These are phyloP conservation scores for Lethocerus indicus DNA, from an alignment of 1,140 invertebrate genomes.

Conservation along the genomic window DNA sequence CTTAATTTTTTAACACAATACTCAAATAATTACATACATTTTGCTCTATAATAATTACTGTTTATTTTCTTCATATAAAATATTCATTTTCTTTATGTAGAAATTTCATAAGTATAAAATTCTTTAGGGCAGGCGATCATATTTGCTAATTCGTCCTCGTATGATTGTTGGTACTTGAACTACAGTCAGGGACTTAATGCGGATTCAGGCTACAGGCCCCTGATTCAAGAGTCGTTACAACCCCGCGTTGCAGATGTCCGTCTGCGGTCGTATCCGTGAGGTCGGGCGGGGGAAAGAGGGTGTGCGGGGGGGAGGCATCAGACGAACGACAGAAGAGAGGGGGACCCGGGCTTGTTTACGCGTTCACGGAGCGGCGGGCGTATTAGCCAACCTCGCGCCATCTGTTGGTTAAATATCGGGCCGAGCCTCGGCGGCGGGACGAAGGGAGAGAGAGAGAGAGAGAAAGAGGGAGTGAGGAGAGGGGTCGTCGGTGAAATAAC, in stretches of 20 bases:
- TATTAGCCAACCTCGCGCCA: constrained; percentile 9
- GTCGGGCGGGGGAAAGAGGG: background rate
- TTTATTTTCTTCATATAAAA: background rate
- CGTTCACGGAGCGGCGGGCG: constrained; percentile 7
- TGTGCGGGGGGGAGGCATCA: background rate
- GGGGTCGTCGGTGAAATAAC: background rate
- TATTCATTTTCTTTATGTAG: background rate
- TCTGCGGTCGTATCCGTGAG: background rate
- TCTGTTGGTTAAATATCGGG: constrained; percentile 15
- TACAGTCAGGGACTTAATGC: background rate
- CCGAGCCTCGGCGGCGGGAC: background rate
- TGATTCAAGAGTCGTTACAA: background rate
- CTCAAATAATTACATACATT: no score
- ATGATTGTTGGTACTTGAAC: no score
- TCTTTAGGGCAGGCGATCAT: background rate
- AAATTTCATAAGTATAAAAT: background rate
- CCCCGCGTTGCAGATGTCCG: background rate
- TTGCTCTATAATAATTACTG: no score
- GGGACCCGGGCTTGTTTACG: constrained; percentile 6
- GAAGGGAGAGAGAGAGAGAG: background rate
- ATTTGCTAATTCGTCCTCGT: constrained; percentile 1
- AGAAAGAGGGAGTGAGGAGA: background rate
- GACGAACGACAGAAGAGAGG: no score
- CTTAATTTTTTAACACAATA: no score
- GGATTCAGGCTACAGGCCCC: background rate